Base-by-base conservation (phyloP, 1,140 invertebrate species). In the Galendromus occidentalis region DNA sequence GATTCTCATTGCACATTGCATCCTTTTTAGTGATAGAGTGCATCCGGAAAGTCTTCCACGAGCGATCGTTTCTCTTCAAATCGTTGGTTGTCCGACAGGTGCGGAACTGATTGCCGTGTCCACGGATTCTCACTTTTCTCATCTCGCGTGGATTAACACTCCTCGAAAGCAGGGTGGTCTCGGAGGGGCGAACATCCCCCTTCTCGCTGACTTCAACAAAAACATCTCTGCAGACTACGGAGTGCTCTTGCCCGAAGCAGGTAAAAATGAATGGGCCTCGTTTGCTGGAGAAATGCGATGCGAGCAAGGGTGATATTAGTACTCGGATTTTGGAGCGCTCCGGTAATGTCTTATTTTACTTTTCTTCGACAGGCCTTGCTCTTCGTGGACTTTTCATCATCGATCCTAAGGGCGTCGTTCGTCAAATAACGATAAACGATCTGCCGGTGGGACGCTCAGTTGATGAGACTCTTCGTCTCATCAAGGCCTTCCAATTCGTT, bases 401-500 rank as follows among this genome's bases (percentile, higher is more conserved):
- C 22, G 76, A 91, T 85, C 44, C 79, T 85, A 45, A 93, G 85
- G 78, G 79, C 33, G 66, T 74, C 29, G 72, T 80, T 17, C 73
- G 77, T 20, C 79, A 81, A 71, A 71, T 75, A 25, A 75, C 76
- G 42, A 71, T 78, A 28, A 80, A 80, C 71, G 92, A 96, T 79
- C 78, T 95, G 69, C 91, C 91, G 0, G 88, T 97, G 18, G 92
- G 92, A 1, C 81, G 92, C 67, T 90, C 86, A 44, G 90, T 96
- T 1, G 89, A 94, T 69, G 92, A 96, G 76, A 85, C 86, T 0
- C 72, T 95, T 12, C 80, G 92, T 67, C 77, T 95, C 12, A 83
- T 96, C 28, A 88, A 91, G 74, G 92, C 91, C 44, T 88, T 95
- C 74, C 87, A 92, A 73, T 94, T 90, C 79, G 83, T 88, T 51